Base-by-base conservation (phyloP, 2,888 invertebrate genomes). In the Hypomecis punctinalis region DNA sequence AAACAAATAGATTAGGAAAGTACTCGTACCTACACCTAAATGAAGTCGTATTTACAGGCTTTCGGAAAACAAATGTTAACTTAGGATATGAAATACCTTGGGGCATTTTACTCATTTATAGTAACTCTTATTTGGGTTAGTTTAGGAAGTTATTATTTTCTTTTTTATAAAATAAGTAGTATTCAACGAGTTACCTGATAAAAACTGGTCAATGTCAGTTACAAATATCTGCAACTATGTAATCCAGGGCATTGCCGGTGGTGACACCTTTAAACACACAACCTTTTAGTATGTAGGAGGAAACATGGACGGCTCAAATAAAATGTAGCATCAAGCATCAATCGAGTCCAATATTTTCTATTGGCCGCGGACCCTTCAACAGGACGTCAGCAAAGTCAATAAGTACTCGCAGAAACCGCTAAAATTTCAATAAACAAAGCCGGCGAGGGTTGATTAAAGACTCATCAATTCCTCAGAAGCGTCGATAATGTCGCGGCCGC, bases 381-480 rank as follows among this genome's bases (percentile, higher is more conserved):
- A 10, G 40, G 8, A 13, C 5, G 0, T 39, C 36, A 10, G 46
- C 33, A 36, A 35, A 60, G 56, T 65, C 60, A 65, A 66, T 66
- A 66, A 61, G 37, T 35, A 23, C 23, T 23, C 23, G 3, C 23
- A 66, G 60, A 63, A 66, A 67, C 69, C 67, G 64, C 70, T 56
- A 63, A 68, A 66, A 69, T 71, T 70, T 63, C 66, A 72, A 67
- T 70, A 70, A 70, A 70, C 70, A 72, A 70, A 66, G 60, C 53
- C 36, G 8, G 46, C 37, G 57, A 54, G 49, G 69, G 74, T 76
- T 77, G 81, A 80, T 78, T 79, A 78, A 73, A 73, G 77, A 67
- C 76, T 74, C 76, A 73, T 79, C 77, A 79, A 81, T 81, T 79
- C 69, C 69, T 64, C 72, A 71, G 71, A 71, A 80, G 66, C 71